These are phyloP conservation scores for Chroicocephalus ridibundus DNA, from an alignment of 2,113 vertebrate species.

Conservation along the genomic window DNA sequence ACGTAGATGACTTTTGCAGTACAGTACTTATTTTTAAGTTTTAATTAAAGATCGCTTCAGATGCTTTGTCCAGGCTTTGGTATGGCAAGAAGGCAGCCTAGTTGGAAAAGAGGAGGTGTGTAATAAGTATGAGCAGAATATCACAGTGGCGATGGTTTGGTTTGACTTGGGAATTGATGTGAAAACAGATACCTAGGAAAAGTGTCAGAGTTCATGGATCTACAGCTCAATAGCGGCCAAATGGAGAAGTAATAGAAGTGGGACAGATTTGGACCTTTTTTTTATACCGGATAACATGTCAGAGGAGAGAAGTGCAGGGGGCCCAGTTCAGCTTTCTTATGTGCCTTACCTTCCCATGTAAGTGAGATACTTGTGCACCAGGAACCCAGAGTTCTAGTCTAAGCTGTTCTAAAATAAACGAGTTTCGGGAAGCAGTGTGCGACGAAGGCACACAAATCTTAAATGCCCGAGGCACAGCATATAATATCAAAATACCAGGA, in stretches of 20 bases:
- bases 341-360: not conserved
- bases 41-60: not conserved
- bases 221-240: not conserved
- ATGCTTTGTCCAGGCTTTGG: not conserved
- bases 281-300: not conserved
- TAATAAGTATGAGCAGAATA: not conserved
- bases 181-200: not conserved
- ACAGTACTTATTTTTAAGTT: not conserved
- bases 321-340: not conserved
- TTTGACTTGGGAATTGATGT: not conserved
- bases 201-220: not conserved
- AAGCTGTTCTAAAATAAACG: not conserved
- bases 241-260: not conserved
- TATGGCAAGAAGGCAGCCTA: not conserved
- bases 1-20: not conserved
- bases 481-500: not conserved
- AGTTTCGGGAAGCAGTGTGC: not conserved
- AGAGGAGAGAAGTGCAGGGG: not conserved
- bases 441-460: not conserved
- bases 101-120: not conserved
- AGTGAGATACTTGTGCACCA: not conserved
- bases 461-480: not conserved
- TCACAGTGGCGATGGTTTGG: not conserved
- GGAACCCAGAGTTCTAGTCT: accelerated
- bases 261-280: not conserved